Conservation (phyloP, 2,888 invertebrate species). For the Ditylenchus weischeri region DNA sequence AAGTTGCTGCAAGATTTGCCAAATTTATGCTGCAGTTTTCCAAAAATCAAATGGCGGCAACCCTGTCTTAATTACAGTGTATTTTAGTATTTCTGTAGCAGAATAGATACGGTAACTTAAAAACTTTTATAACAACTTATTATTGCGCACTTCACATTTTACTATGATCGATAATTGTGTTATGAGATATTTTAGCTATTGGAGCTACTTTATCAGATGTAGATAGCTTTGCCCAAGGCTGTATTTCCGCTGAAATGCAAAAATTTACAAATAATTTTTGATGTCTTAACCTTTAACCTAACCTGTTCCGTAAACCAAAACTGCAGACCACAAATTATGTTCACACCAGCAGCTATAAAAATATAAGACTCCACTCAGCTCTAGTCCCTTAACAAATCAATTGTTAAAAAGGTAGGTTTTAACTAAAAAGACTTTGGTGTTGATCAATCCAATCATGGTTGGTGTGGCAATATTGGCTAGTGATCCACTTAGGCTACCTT, state of each 20-base stretch:
- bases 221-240: neutral
- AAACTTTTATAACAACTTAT: too few relatives aligned
- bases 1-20: too few relatives aligned
- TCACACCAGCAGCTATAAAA: slow-evolving; percentile 37
- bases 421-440: slow-evolving; percentile 13
- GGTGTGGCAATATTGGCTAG: slow-evolving; percentile 40
- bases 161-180: too few relatives aligned
- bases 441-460: slow-evolving; percentile 16
- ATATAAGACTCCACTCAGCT: slow-evolving; percentile 44
- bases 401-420: neutral
- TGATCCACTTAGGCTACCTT: neutral
- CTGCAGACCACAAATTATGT: slow-evolving; percentile 31
- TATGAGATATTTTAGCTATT: too few relatives aligned
- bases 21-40: too few relatives aligned
- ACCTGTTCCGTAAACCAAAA: slow-evolving; percentile 47
- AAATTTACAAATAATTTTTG: slow-evolving; percentile 5
- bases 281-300: neutral
- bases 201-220: too few relatives aligned
- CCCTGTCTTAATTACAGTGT: too few relatives aligned
- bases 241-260: slow-evolving; percentile 10
- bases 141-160: too few relatives aligned
- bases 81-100: too few relatives aligned
- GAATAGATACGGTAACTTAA: neutral
- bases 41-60: too few relatives aligned
- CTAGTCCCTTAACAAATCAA: slow-evolving; percentile 36